phyloP scores from a whole-genome alignment of 2,888 invertebrate species.

The Calliphora vomitoria region DNA sequence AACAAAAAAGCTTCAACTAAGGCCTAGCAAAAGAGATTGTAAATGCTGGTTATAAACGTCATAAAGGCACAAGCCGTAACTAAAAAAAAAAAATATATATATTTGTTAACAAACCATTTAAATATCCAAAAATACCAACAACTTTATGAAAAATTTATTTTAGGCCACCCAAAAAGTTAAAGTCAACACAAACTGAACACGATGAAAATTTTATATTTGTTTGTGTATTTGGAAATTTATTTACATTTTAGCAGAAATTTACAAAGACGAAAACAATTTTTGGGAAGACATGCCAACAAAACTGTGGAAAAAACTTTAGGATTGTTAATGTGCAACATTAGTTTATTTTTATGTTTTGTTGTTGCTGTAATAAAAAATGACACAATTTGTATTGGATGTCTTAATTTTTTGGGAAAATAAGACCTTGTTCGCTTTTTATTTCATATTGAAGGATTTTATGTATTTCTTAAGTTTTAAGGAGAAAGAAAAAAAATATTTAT shows the following conservation, averaged over 20 bases:
- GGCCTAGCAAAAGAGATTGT: constrained; percentile 29
- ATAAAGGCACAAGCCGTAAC: constrained; percentile 66
- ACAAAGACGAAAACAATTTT: constrained; percentile 27
- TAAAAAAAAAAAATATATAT: constrained; percentile 29
- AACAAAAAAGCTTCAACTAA: neutral
- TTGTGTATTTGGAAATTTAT: constrained; percentile 45
- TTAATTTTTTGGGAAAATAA: constrained; percentile 24
- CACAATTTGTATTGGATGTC: constrained; percentile 13
- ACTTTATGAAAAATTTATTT: constrained; percentile 36
- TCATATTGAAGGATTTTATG: neutral
- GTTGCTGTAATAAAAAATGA: neutral
- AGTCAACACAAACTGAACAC: neutral
- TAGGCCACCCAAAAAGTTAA: constrained; percentile 50
- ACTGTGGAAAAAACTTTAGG: neutral
- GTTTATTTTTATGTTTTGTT: neutral
- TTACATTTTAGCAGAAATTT: constrained; percentile 37
- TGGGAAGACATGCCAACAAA: constrained; percentile 35
- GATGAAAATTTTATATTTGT: neutral
- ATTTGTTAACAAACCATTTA: constrained; percentile 52
- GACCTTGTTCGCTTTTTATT: constrained; percentile 25
- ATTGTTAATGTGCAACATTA: constrained; percentile 35
- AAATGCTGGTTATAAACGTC: constrained; percentile 66
- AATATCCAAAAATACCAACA: constrained; percentile 21
- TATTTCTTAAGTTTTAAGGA: neutral
- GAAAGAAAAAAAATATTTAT: neutral